Evolutionary conservation across 2,888 invertebrate genomes (phyloP).

Genomic region (Cantharis lateralis): DNA sequence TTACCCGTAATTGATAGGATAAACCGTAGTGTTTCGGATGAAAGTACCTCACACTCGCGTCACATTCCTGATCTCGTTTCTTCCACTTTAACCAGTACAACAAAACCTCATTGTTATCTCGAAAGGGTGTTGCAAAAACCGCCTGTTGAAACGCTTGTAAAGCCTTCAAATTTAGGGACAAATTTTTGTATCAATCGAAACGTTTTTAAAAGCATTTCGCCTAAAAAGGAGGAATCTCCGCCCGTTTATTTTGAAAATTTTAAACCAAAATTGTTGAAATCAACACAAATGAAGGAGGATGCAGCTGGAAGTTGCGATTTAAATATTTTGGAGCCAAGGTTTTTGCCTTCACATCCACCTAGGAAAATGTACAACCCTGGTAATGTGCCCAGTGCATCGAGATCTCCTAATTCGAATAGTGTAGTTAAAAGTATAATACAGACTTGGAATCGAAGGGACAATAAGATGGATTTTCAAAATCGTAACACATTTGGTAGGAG

Average conservation of each 20-base stretch:
- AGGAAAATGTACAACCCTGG: background rate
- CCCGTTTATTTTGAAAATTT: slow-evolving; percentile 5
- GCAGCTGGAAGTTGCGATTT: background rate
- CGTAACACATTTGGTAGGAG: slow-evolving; percentile 49
- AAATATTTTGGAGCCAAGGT: background rate
- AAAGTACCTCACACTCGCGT: background rate
- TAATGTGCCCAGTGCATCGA: background rate
- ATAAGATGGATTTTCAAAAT: slow-evolving; percentile 41
- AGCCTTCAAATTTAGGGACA: background rate
- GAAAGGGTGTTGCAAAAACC: background rate
- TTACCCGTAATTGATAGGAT: background rate
- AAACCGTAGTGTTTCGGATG: background rate
- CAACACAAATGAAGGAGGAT: background rate
- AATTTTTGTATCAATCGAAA: slow-evolving; percentile 41
- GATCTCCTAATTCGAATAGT: slow-evolving; percentile 30
- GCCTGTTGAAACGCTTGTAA: background rate
- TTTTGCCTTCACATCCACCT: background rate
- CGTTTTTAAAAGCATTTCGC: slow-evolving; percentile 37
- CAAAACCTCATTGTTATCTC: background rate
- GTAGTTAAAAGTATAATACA: slow-evolving; percentile 53
- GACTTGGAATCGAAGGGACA: slow-evolving; percentile 50
- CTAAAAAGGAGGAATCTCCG: background rate
- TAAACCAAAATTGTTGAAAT: slow-evolving; percentile 7
- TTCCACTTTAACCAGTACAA: slow-evolving; percentile 35
- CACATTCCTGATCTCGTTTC: slow-evolving; percentile 43